Base-by-base conservation (phyloP, 2,113 vertebrate genomes). In the Grammomys dolichurus region DNA sequence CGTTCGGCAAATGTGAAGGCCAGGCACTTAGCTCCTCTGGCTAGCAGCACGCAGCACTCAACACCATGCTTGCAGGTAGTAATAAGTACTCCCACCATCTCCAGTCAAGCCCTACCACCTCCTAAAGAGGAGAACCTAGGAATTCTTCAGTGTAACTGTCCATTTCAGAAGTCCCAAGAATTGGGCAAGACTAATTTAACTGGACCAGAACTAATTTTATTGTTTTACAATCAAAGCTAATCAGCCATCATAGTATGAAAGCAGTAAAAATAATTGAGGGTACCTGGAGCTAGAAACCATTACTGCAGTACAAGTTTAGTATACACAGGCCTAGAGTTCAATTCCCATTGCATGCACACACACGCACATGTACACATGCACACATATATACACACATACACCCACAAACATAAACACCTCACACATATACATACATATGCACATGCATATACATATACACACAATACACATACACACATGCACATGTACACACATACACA, bases 101-200 rank as follows among this genome's bases (percentile, higher is more conserved):
- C 24, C 88, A 14, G 43, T 28, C 22, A 65, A 88, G 19, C 65
- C 3, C 36, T 22, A 20, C 5, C 72, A 12, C 82, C 78, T 89
- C 63, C 69, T 36, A 91, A 93, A 95, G 87, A 89, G 48, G 1
- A 82, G 1, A 51, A 24, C 76, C 89, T 89, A 87, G 48, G 67
- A 73, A 85, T 16, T 75, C 73, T 94, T 67, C n/a, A 81, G 48
- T 3, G 0, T 36, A 4, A 65, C 16, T 65, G 8, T 40, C n/a
- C 81, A 72, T n/a, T 20, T 4, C 48, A 88, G 36, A 10, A 4
- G 10, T 93, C 67, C 28, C 58, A 86, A 81, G 36, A 89, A 90
- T 46, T 7, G 72, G 19, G 12, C 16, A 75, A 31, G 36, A 97
- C 80, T 69, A 91, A 8, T 54, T 40, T 40, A 40, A 40, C 40